Conservation (phyloP, 2,797 vertebrate genomes). For the Ara ararauna region DNA sequence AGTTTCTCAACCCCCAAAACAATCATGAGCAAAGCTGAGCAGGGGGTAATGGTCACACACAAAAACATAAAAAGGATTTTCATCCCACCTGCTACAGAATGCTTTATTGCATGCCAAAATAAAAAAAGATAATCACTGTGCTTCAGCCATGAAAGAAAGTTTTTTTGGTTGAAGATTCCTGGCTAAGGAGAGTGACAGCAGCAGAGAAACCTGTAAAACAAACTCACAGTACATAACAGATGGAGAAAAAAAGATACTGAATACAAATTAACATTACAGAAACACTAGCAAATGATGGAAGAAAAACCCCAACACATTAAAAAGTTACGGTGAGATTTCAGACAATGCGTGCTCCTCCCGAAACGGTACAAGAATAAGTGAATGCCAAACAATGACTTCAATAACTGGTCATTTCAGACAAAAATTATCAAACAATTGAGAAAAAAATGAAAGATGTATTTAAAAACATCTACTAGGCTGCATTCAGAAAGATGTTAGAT, state of each 20-base stretch:
- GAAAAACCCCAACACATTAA: background rate
- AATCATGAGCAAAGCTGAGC: background rate
- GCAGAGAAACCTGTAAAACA: slow-evolving; percentile 47
- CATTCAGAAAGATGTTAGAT: background rate
- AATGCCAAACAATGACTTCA: background rate
- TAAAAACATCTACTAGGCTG: background rate
- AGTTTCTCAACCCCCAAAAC: background rate
- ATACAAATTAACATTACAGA: slow-evolving; percentile 44
- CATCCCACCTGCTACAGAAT: background rate
- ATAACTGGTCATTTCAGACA: background rate
- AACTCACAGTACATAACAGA: slow-evolving; percentile 43
- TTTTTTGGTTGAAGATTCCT: slow-evolving; percentile 28
- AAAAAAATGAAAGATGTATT: background rate
- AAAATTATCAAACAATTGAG: background rate
- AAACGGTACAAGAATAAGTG: background rate
- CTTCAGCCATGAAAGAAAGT: background rate
- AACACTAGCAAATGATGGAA: background rate
- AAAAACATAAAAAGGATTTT: background rate
- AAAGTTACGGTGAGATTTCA: background rate
- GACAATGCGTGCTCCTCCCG: background rate
- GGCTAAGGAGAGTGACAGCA: background rate
- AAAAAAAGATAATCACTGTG: background rate
- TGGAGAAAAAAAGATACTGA: slow-evolving; percentile 26
- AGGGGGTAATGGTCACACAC: background rate
- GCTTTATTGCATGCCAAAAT: background rate